A percentile compares a stretch with the other conserved stretches of the same genome.
Conservation (phyloP, 2,113 vertebrate species). For the Taxidea taxus region DNA sequence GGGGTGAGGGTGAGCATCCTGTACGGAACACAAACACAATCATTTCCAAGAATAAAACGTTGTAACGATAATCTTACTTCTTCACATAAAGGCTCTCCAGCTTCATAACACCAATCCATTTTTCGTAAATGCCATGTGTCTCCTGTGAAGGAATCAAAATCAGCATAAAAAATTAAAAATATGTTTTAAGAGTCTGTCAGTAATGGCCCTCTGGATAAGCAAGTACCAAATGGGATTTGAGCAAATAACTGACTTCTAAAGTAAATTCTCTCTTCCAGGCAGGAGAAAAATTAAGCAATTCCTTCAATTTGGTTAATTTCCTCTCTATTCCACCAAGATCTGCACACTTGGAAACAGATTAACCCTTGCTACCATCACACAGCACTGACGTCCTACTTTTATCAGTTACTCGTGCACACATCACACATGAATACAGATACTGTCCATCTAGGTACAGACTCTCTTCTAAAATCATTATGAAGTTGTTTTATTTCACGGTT, state of each 20-base stretch:
- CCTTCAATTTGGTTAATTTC: not conserved
- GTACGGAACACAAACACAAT: not conserved
- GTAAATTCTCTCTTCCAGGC: not conserved
- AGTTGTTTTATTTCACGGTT: not conserved
- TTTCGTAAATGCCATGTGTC: slow-evolving; percentile 90
- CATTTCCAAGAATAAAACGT: not conserved
- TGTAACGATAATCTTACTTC: slow-evolving; percentile 80
- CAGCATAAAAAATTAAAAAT: not conserved
- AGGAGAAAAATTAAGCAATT: not conserved
- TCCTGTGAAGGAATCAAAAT: slow-evolving; percentile 72
- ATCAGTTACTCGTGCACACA: not conserved
- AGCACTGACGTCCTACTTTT: not conserved
- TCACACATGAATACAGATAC: not conserved
- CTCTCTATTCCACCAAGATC: not conserved
- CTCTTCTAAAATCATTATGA: not conserved
- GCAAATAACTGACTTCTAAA: not conserved
- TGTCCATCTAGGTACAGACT: not conserved
- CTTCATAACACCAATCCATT: slow-evolving; percentile 93
- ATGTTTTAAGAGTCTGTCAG: not conserved
- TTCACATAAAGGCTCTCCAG: slow-evolving; percentile 89
- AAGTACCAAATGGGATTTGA: not conserved
- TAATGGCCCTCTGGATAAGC: not conserved
- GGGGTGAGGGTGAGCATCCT: not conserved
- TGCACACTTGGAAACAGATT: not conserved
- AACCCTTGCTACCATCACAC: too few relatives aligned